These are phyloP conservation scores for Zaprionus lineosus DNA, from an alignment of 2,888 invertebrate species.

Conservation along the genomic window DNA sequence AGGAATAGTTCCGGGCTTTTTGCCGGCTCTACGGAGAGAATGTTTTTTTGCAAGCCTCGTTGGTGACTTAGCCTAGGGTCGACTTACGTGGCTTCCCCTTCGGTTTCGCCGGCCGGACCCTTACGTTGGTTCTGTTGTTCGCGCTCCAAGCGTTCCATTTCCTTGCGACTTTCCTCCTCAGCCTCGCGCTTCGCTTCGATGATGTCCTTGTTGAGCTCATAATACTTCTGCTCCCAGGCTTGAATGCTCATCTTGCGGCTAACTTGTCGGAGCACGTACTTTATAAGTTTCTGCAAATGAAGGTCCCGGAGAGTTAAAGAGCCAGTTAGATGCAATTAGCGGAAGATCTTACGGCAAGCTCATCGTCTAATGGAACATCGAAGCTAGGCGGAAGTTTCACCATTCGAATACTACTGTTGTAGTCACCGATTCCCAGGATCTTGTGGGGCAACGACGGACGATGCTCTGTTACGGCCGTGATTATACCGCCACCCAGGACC, in stretches of 20 bases:
- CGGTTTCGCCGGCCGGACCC: slow-evolving; percentile 65
- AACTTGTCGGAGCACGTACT: slow-evolving; percentile 84
- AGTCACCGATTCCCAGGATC: slow-evolving; percentile 87
- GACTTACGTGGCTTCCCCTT: slow-evolving; percentile 36
- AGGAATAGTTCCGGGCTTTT: slow-evolving; percentile 3
- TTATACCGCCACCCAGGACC: slow-evolving; percentile 86
- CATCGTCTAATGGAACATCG: slow-evolving; percentile 83
- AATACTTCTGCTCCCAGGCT: slow-evolving; percentile 86
- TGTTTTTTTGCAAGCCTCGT: too few species aligned
- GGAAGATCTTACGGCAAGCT: slow-evolving; percentile 79
- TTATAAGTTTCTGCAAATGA: slow-evolving; percentile 76
- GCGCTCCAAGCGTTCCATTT: slow-evolving; percentile 82
- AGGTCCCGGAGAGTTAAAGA: not conserved
- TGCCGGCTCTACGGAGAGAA: not conserved
- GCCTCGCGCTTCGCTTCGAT: slow-evolving; percentile 80
- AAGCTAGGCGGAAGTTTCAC: slow-evolving; percentile 85
- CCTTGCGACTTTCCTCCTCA: slow-evolving; percentile 84
- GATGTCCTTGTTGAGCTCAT: slow-evolving; percentile 80
- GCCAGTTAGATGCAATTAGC: not conserved
- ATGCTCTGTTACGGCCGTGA: slow-evolving; percentile 87
- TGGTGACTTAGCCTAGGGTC: rapidly evolving
- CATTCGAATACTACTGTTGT: slow-evolving; percentile 87
- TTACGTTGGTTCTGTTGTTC: slow-evolving; percentile 57
- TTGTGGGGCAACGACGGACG: slow-evolving; percentile 85
- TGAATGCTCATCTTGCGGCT: slow-evolving; percentile 77